Evolutionary conservation across 2,888 invertebrate genomes (phyloP).

Genomic region (Ceriagrion tenellum): DNA sequence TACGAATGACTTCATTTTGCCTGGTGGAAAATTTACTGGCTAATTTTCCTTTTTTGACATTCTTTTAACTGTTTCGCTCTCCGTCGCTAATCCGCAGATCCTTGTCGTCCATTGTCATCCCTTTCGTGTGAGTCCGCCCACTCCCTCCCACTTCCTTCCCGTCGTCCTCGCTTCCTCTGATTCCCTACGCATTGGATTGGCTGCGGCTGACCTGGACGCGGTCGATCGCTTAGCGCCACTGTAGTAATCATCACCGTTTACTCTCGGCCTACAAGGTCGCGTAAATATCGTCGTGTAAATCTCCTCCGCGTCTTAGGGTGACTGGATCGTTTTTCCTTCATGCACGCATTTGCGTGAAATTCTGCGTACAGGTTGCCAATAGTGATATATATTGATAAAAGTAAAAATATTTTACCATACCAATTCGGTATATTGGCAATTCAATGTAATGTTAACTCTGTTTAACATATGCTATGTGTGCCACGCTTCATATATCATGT

Average conservation of each 20-base stretch:
- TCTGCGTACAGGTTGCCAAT: too few relatives aligned
- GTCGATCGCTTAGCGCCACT: background rate
- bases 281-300: background rate
- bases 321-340: too few relatives aligned
- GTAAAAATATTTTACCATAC: too few relatives aligned
- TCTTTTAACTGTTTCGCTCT: background rate
- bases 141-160: background rate
- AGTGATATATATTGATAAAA: too few relatives aligned
- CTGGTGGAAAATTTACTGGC: background rate
- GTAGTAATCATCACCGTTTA: background rate
- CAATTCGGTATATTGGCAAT: too few relatives aligned
- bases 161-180: background rate
- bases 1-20: background rate
- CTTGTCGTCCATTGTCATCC: background rate
- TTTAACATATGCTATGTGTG: too few relatives aligned
- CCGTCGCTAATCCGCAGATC: conserved; percentile 7
- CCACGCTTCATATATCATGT: too few relatives aligned
- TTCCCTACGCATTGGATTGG: background rate
- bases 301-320: too few relatives aligned
- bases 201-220: background rate
- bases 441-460: too few relatives aligned
- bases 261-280: background rate
- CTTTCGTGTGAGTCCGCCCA: background rate
- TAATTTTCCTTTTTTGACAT: background rate
- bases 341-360: too few relatives aligned